A percentile compares a stretch with the other conserved stretches of the same genome.
Conservation (phyloP, 53 echinoderm and acorn worm species). For the Luidia sarsii region DNA sequence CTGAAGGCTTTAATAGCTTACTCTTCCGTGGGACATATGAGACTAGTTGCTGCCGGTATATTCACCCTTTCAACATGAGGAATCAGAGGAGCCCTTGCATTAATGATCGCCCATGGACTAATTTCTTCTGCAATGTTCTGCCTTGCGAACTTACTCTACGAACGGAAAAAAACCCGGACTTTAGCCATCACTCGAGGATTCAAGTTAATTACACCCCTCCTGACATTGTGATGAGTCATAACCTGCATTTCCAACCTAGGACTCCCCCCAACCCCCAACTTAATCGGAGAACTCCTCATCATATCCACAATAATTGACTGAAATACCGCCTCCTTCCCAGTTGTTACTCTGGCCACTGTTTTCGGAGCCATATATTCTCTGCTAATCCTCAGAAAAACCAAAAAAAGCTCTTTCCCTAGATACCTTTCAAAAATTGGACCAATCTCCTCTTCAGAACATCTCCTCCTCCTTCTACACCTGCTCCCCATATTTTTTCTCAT, state of each 20-base stretch:
- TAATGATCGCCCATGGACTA: constrained; percentile 16
- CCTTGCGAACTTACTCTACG: constrained; percentile 60
- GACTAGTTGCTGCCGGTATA: constrained; percentile 57
- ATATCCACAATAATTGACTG: constrained; percentile 34
- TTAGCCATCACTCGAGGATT: constrained; percentile 61
- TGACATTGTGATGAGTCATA: constrained; percentile 54
- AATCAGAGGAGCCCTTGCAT: constrained; percentile 55
- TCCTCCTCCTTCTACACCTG: constrained; percentile 37
- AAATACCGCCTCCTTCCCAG: background rate
- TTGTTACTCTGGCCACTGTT: constrained; percentile 40
- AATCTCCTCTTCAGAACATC: constrained; percentile 46
- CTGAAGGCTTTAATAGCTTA: constrained; percentile 71
- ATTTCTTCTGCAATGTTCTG: constrained; percentile 39
- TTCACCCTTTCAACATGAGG: constrained; percentile 20
- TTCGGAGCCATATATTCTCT: constrained; percentile 63
- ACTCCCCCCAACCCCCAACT: constrained; percentile 57
- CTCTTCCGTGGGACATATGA: constrained; percentile 70
- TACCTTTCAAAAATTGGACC: background rate
- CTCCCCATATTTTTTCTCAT: constrained; percentile 46
- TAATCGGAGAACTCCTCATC: constrained; percentile 53
- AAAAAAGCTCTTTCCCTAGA: constrained; percentile 1
- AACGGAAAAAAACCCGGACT: constrained; percentile 65
- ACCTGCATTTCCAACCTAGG: constrained; percentile 63
- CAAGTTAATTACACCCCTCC: constrained; percentile 46
- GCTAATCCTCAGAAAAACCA: constrained; percentile 29